Percentiles rank a stretch among this genome's conserved stretches.
These are phyloP conservation scores for Zelostemma sp. DNA, from an alignment of 1,140 invertebrate species.

Conservation along the genomic window DNA sequence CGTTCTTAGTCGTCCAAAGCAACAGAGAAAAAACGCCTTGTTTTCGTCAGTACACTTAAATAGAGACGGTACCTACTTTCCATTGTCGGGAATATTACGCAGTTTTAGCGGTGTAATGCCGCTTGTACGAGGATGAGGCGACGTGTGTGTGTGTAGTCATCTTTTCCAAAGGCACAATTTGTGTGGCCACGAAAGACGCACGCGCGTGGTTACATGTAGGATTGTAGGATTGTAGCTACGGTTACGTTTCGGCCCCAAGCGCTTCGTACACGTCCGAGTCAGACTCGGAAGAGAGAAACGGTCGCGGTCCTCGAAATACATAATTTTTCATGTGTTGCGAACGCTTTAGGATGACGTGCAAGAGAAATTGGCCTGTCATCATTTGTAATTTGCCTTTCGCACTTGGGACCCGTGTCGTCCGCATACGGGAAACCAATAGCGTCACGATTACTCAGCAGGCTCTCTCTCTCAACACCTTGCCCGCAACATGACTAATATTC, in stretches of 20 bases:
- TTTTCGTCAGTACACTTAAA: slow-evolving; percentile 35
- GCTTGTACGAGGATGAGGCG: neutral
- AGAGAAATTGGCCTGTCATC: slow-evolving; percentile 53
- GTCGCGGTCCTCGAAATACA: slow-evolving; percentile 21
- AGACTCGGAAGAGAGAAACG: slow-evolving; percentile 31
- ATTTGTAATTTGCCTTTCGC: slow-evolving; percentile 39
- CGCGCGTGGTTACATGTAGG: too few relatives aligned
- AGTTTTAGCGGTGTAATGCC: slow-evolving; percentile 18
- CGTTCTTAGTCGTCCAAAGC: slow-evolving; percentile 17
- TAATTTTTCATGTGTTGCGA: slow-evolving; percentile 48
- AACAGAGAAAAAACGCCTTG: slow-evolving; percentile 24
- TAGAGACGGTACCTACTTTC: slow-evolving; percentile 38
- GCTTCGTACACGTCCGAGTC: slow-evolving; percentile 4
- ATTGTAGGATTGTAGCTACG: too few relatives aligned
- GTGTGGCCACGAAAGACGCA: neutral
- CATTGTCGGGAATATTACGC: slow-evolving; percentile 35
- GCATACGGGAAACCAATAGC: slow-evolving; percentile 13
- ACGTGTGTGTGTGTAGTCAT: neutral
- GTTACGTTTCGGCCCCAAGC: neutral
- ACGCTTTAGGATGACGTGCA: slow-evolving; percentile 38
- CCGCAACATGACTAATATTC: slow-evolving; percentile 2
- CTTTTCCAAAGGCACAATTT: neutral
- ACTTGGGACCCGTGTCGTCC: slow-evolving; percentile 10
- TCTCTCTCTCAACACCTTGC: slow-evolving; percentile 14
- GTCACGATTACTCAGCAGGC: slow-evolving; percentile 7